Percentiles rank a stretch among this genome's conserved stretches.
phyloP scores from a whole-genome alignment of 2,888 invertebrate species.

The Hymenopus coronatus region DNA sequence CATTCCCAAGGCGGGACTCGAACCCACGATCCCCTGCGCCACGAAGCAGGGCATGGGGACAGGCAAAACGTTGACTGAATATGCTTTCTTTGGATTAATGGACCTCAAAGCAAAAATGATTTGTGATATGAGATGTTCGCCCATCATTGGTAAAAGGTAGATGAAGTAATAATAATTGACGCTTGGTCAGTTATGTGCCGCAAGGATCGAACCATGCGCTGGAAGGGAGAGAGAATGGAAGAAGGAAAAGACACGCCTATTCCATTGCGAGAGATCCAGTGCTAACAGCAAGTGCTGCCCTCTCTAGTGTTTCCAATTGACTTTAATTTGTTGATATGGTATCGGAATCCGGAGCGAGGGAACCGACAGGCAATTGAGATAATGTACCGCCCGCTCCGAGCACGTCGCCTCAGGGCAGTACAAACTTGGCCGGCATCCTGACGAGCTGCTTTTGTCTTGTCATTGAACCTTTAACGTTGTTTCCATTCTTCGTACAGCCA shows the following conservation, averaged over 20 bases:
- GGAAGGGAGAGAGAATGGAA: not conserved
- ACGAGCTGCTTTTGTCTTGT: too few species aligned
- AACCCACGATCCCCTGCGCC: too few species aligned
- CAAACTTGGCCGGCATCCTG: not conserved
- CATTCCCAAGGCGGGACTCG: too few species aligned
- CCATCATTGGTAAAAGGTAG: not conserved
- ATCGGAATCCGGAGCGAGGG: slow-evolving; percentile 12
- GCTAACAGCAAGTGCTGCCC: slow-evolving; percentile 27
- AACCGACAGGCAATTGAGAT: slow-evolving; percentile 15
- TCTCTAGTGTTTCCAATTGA: slow-evolving; percentile 29
- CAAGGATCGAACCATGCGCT: too few species aligned
- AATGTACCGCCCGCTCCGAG: not conserved
- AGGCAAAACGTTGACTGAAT: too few species aligned
- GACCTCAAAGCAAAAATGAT: too few species aligned
- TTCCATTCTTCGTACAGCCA: too few species aligned
- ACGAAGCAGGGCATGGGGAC: too few species aligned
- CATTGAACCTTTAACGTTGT: too few species aligned
- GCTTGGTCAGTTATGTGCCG: too few species aligned
- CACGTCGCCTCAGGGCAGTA: not conserved
- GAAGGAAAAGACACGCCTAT: slow-evolving; percentile 23
- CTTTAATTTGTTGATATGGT: slow-evolving; percentile 32
- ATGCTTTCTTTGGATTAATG: too few species aligned
- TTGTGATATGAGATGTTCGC: too few species aligned
- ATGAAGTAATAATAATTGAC: not conserved
- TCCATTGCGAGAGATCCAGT: slow-evolving; percentile 32